These are phyloP conservation scores for Nemapogon koenigi DNA, from an alignment of 2,888 invertebrate genomes.

Conservation along the genomic window DNA sequence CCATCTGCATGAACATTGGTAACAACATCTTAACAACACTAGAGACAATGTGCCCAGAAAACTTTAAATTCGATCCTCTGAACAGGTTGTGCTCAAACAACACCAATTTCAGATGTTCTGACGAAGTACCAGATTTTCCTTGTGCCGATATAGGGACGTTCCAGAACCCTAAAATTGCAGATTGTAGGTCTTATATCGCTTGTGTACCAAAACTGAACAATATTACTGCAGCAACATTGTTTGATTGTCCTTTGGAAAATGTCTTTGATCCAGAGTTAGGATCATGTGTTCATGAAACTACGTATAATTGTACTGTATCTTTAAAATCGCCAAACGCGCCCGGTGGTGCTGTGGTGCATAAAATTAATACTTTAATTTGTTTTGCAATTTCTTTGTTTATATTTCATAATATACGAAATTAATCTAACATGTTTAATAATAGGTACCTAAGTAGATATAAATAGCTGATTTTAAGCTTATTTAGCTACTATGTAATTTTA, in stretches of 20 bases:
- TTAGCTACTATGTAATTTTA: too few species aligned
- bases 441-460: too few species aligned
- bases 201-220: constrained; percentile 32
- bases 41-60: constrained; percentile 38
- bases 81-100: constrained; percentile 42
- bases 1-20: constrained; percentile 37
- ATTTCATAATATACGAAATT: neutral
- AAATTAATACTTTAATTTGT: neutral
- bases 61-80: constrained; percentile 38
- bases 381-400: too few species aligned
- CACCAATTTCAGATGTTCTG: constrained; percentile 36
- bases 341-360: neutral
- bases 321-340: neutral
- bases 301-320: constrained; percentile 26
- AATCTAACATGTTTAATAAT: too few species aligned
- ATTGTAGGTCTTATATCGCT: constrained; percentile 33
- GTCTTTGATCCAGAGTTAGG: constrained; percentile 25
- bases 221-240: constrained; percentile 32
- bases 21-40: constrained; percentile 30
- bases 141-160: constrained; percentile 33
- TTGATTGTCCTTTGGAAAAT: constrained; percentile 29
- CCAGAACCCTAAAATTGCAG: constrained; percentile 18
- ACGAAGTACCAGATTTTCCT: constrained; percentile 20
- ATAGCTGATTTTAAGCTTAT: too few species aligned
- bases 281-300: constrained; percentile 28